Evolutionary conservation across 2,113 vertebrate species (phyloP).

Genomic region (Tragulus kanchil): DNA sequence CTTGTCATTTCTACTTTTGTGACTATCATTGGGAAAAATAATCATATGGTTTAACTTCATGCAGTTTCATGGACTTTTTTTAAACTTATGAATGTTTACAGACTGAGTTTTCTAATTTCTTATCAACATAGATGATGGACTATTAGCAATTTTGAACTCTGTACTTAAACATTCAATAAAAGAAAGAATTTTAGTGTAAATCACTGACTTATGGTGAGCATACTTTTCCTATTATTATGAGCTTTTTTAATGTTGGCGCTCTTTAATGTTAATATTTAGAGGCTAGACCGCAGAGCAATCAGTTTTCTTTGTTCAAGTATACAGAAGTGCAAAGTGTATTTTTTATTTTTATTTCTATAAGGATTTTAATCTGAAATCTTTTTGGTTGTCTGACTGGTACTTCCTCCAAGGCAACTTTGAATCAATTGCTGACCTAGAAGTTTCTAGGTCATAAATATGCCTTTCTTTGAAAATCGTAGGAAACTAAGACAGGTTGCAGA

Average conservation of each 20-base stretch:
- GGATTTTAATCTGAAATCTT: constrained; percentile 21
- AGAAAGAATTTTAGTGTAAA: constrained; percentile 18
- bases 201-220: background rate
- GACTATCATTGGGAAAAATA: background rate
- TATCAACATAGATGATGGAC: constrained; percentile 6
- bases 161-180: constrained; percentile 11
- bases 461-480: background rate
- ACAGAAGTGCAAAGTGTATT: background rate
- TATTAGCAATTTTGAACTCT: background rate
- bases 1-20: background rate
- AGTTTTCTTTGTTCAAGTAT: constrained; percentile 3
- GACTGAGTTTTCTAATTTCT: background rate
- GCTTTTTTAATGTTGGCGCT: background rate
- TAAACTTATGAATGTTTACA: background rate
- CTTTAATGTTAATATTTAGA: background rate
- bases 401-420: constrained; percentile 19
- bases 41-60: background rate
- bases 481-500: background rate
- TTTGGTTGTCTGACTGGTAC: background rate
- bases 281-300: background rate
- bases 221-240: background rate
- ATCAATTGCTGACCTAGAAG: background rate
- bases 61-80: background rate
- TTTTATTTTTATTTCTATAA: background rate
- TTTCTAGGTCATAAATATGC: background rate